Conservation (phyloP, 2,113 vertebrate species). For the Onychorhynchus coronatus region DNA sequence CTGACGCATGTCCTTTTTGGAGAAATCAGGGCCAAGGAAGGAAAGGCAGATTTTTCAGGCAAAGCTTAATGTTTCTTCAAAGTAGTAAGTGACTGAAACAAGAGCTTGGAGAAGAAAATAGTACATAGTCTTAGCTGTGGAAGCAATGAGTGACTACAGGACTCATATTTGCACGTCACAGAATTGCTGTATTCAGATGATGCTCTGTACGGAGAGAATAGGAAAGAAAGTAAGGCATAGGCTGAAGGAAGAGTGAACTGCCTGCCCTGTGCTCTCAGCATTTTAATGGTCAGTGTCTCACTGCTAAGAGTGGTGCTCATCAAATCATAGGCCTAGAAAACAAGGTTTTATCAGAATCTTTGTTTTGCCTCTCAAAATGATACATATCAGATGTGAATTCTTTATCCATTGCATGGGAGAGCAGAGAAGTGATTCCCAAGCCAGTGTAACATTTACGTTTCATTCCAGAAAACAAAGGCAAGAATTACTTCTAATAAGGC, state of each 20-base stretch:
- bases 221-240: neutral
- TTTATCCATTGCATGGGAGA: neutral
- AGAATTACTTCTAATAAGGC: neutral
- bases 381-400: neutral
- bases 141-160: neutral
- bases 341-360: neutral
- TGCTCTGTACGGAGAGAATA: neutral
- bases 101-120: neutral
- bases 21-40: accelerated
- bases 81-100: neutral
- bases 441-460: neutral
- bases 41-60: neutral
- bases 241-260: neutral
- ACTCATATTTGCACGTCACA: neutral
- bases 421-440: neutral
- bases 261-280: neutral
- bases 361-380: neutral
- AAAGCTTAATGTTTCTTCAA: neutral
- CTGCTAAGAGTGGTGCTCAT: accelerated
- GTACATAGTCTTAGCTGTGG: neutral
- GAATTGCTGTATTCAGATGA: neutral
- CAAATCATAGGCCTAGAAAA: neutral
- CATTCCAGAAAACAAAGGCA: neutral
- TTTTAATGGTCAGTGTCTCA: neutral
- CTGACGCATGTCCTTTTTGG: neutral